Conservation (phyloP, 2,113 vertebrate species). For the Eulacestoma nigropectus region DNA sequence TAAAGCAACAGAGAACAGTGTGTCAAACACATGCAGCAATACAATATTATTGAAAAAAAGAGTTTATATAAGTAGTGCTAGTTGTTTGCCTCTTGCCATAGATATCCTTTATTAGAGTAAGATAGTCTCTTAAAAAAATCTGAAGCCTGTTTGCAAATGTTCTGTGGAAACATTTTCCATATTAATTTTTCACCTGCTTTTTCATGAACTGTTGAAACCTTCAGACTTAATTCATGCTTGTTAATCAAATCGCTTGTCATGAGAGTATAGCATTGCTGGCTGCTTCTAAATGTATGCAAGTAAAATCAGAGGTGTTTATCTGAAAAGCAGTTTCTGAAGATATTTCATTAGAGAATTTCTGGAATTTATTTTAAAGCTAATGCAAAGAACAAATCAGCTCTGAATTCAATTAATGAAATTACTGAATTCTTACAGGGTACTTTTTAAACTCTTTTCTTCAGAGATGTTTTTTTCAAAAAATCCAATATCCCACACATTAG, state of each 20-base stretch:
- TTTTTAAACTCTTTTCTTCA: not conserved
- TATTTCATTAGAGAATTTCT: not conserved
- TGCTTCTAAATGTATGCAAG: not conserved
- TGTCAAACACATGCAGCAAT: not conserved
- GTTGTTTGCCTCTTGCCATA: not conserved
- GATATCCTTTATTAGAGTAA: not conserved
- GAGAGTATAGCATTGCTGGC: not conserved
- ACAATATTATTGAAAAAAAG: not conserved
- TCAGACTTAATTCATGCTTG: not conserved
- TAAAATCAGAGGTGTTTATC: not conserved
- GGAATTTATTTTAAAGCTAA: not conserved
- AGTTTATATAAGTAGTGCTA: not conserved
- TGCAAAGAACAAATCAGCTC: not conserved
- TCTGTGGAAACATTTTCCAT: not conserved
- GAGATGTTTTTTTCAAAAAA: not conserved
- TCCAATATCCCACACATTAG: not conserved
- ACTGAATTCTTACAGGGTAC: not conserved
- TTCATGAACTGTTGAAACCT: not conserved
- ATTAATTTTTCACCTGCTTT: not conserved
- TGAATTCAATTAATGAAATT: not conserved
- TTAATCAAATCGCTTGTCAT: not conserved
- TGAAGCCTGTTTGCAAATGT: not conserved
- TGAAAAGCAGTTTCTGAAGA: not conserved
- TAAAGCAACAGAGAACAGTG: not conserved
- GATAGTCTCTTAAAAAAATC: not conserved